Evolutionary conservation across 2,113 vertebrate species (phyloP).

Genomic region (Rhea americana): DNA sequence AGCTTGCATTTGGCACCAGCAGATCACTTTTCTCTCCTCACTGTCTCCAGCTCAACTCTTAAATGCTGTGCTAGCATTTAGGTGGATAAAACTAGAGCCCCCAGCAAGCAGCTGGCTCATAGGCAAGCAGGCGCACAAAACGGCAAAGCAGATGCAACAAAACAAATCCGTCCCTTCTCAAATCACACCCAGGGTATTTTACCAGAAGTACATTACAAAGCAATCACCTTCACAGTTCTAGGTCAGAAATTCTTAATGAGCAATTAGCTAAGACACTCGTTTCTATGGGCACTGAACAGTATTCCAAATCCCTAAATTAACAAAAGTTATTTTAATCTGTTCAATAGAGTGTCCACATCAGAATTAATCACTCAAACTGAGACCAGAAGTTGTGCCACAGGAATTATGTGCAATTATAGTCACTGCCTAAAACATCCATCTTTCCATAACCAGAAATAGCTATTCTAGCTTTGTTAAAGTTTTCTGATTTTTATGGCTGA

Average conservation of each 20-base stretch:
- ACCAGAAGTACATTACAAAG: neutral
- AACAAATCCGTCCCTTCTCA: neutral
- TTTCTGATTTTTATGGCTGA: neutral
- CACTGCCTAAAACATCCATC: neutral
- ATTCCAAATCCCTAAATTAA: neutral
- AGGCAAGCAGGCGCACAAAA: neutral
- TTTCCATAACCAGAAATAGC: neutral
- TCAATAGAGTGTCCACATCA: neutral
- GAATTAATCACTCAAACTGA: neutral
- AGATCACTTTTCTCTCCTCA: neutral
- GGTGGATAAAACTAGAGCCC: neutral
- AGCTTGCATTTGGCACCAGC: neutral
- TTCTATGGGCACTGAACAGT: neutral
- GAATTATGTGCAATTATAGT: neutral
- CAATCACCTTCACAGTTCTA: neutral
- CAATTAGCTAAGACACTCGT: neutral
- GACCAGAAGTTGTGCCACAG: neutral
- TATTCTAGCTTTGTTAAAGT: neutral
- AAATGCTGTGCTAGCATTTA: neutral
- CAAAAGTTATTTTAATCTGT: neutral
- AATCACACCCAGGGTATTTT: neutral
- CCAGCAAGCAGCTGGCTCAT: neutral
- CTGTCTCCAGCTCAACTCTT: neutral
- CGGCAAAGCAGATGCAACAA: neutral
- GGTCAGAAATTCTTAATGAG: neutral